These are phyloP conservation scores for Aphelinus certus DNA, from an alignment of 1,140 invertebrate genomes.

Conservation along the genomic window DNA sequence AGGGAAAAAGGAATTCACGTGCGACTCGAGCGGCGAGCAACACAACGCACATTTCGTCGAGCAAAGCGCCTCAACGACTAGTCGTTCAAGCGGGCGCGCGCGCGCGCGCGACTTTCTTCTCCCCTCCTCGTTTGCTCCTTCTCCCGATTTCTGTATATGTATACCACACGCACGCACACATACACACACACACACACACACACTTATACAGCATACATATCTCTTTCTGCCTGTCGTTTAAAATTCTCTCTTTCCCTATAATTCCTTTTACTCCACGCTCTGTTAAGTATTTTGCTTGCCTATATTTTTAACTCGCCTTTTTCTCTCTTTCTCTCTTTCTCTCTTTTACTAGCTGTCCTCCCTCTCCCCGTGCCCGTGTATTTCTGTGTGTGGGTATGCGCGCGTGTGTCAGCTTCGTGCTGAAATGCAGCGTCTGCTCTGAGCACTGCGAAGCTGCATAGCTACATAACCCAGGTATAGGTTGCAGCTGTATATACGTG, in stretches of 20 bases:
- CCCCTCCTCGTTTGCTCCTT: no score
- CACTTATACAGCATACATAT: background rate
- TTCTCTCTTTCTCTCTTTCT: background rate
- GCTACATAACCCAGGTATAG: no score
- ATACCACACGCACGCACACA: no score
- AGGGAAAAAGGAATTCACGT: conserved; percentile 32
- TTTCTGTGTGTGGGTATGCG: no score
- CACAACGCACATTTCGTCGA: conserved; percentile 8
- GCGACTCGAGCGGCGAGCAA: background rate
- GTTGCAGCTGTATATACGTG: no score
- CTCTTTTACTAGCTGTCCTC: background rate
- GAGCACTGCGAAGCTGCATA: no score
- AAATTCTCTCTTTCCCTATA: conserved; percentile 15
- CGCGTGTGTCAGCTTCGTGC: no score
- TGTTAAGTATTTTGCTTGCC: conserved; percentile 1
- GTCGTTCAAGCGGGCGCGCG: background rate
- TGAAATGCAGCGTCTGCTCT: no score
- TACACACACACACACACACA: background rate
- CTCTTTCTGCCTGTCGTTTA: background rate
- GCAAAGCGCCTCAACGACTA: background rate
- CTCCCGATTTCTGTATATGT: no score
- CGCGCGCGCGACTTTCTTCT: no score
- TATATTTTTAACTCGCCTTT: conserved; percentile 12
- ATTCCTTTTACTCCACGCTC: conserved; percentile 4
- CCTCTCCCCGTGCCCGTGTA: background rate